Evolutionary conservation across 2,888 invertebrate species (phyloP), one percentile per base, ranked within the genome.

Genomic region (Lomographa bimaculata): DNA sequence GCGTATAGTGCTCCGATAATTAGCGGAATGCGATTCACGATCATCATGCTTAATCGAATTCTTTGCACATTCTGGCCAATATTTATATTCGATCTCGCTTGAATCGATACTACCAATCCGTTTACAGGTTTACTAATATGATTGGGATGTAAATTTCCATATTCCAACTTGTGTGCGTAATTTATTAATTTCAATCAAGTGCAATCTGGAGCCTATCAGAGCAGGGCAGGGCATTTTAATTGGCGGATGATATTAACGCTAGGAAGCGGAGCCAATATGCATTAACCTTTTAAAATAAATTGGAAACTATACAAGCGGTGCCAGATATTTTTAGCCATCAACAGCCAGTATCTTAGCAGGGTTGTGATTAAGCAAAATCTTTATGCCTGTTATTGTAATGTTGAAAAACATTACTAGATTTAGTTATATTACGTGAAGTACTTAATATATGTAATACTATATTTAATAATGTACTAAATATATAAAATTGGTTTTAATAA

Each of bases 191-290:
- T 58, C 55, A 60, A 65, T 65, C 49, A 39, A 41, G 35, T 54
- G 49, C 26, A 64, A 63, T 60, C 50, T 57, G 52, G 46, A 46
- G 46, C 50, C 54, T 34, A 42, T 36, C 39, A 30, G 44, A 47
- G 24, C 18, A n/a, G 42, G 30, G 39, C 14, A 48, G 43, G 34
- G 49, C 36, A 50, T 46, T 56, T 60, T 60, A 68, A 57, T 56
- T 14, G 4, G 14, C 14, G 4, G 14, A 4, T 14, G n/a, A n/a
- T 12, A 66, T 71, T 71, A 75, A 55, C 54, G 43, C 59, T 45
- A 54, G 67, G 62, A 68, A 64, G 50, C 60, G 46, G 65, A 53
- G 53, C 41, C 32, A 52, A 71, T 64, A 59, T 57, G 60, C 54
- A 27, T 38, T 39, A 18, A 36, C 39, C 32, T 30, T 46, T 50